Conservation (phyloP, 2,113 vertebrate genomes). For the Uria lomvia region DNA sequence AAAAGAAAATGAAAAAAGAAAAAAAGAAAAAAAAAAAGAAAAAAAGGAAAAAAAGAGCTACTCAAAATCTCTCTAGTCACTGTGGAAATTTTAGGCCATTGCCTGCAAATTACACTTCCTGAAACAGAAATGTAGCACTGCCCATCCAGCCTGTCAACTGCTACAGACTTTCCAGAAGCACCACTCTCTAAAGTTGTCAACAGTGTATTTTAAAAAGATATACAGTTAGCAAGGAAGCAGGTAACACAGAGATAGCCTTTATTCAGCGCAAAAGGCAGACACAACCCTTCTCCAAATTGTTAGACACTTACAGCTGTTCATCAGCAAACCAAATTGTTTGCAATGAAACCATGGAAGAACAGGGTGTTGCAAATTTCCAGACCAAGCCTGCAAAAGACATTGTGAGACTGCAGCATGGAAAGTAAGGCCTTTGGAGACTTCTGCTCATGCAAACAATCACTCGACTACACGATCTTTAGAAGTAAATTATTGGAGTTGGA, state of each 20-base stretch:
- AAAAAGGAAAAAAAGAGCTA: neutral
- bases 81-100: neutral
- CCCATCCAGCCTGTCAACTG: neutral
- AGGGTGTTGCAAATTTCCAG: slow-evolving; percentile 33
- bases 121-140: neutral
- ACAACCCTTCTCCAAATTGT: neutral
- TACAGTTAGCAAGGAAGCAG: neutral
- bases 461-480: neutral
- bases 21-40: accelerated
- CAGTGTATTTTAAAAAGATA: slow-evolving; percentile 22
- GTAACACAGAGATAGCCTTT: neutral
- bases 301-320: neutral
- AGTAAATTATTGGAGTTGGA: slow-evolving; percentile 50
- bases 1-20: accelerated
- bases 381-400: slow-evolving; percentile 44
- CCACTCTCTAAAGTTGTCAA: slow-evolving; percentile 61
- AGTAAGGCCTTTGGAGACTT: slow-evolving; percentile 20
- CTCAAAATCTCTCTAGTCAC: neutral
- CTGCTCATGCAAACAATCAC: slow-evolving; percentile 43
- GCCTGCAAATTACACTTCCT: neutral
- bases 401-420: slow-evolving; percentile 37
- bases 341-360: slow-evolving; percentile 25
- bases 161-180: slow-evolving; percentile 14
- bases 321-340: neutral
- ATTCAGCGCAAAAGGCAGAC: neutral